These are phyloP conservation scores for Lophotriccus pileatus DNA, from an alignment of 2,797 vertebrate species.

Conservation along the genomic window DNA sequence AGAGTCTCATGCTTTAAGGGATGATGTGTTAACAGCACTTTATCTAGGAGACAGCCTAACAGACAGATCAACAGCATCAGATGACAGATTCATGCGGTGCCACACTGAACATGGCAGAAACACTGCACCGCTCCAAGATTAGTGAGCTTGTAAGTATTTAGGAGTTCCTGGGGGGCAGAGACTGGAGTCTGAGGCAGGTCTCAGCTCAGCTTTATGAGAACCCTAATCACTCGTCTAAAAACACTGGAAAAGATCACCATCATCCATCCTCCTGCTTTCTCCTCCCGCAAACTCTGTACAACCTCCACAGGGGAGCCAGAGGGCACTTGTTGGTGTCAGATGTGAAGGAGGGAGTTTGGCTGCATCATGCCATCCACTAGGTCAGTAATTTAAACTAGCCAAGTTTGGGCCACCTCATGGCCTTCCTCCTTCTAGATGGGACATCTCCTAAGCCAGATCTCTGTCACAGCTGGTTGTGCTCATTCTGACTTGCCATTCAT, in stretches of 20 bases:
- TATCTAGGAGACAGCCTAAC: conserved; percentile 26
- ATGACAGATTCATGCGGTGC: not conserved
- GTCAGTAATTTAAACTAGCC: not conserved
- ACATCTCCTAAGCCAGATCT: not conserved
- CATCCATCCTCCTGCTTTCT: not conserved
- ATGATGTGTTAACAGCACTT: conserved; percentile 40
- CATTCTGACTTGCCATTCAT: not conserved
- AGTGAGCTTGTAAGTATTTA: not conserved
- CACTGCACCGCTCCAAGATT: not conserved
- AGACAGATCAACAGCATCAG: conserved; percentile 5
- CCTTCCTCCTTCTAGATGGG: not conserved
- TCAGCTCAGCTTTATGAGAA: not conserved
- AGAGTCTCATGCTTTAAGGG: conserved; percentile 14
- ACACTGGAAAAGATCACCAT: not conserved
- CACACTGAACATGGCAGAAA: not conserved
- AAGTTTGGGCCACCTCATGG: not conserved
- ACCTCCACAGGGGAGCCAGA: not conserved
- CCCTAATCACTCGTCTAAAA: not conserved
- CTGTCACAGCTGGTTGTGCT: not conserved
- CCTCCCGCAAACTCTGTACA: not conserved
- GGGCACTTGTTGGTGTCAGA: not conserved
- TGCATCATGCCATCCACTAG: not conserved
- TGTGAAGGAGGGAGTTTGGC: not conserved
- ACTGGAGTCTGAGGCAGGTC: not conserved
- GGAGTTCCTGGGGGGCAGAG: not conserved